Base-by-base conservation (phyloP, 2,888 invertebrate genomes). In the Rhingia rostrata region DNA sequence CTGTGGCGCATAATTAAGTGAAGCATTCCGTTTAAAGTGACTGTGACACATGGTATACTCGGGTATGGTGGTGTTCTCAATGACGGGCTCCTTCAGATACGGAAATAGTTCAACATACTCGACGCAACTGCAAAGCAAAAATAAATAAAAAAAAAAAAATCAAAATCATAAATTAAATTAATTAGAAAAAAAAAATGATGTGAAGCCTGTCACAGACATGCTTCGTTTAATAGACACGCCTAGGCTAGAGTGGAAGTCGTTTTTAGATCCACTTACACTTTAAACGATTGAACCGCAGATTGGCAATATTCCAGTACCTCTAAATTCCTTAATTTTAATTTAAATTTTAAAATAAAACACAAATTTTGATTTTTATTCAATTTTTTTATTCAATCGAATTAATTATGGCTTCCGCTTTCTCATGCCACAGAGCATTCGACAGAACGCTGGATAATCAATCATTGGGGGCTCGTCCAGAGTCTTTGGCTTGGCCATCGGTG, bases 391-490 rank as follows among this genome's bases (percentile, higher is more conserved):
- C n/a, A 35, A 39, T 35, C 4, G 14, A 12, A 6, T 66, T 49
- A 49, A 69, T 79, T 70, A 69, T 51, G 74, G 77, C 72, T 90
- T 90, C 41, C 89, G 88, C 88, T 94, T 94, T 53, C 93, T 92
- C 82, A 94, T 90, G 6, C 94, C 94, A 61, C 93, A 93, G 3
- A 94, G 91, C 87, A 93, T 93, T 85, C 92, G 93, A 89, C 94
- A 94, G 88, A 94, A 94, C 41, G 93, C 93, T 12, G 93, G 91
- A 88, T 94, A 94, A 88, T 94, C 94, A 81, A 94, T 94, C 93
- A 94, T 93, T 2, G 93, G 93, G 6, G 91, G 89, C 56, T 91
- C 91, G 78, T 92, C 90, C 54, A 91, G 87, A 2, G 90, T 88
- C 72, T 93, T 92, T 47, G 93, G 92, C 73, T 93, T 92, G n/a